Percentiles rank a stretch among this genome's conserved stretches.
Conservation (phyloP, 2,113 vertebrate genomes). For the Polypterus bichir region DNA sequence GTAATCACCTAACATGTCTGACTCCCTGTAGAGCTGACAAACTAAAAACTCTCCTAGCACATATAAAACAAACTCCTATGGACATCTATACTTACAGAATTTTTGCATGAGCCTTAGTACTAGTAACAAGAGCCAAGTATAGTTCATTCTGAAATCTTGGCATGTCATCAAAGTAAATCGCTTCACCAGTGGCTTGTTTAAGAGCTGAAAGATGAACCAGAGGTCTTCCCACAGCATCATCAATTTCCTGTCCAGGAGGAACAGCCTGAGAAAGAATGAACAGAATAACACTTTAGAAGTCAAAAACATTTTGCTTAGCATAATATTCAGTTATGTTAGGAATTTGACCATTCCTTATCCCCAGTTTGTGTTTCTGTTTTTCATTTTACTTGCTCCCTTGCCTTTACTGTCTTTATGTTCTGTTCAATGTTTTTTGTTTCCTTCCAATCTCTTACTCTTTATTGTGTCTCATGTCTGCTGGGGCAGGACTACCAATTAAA, state of each 20-base stretch:
- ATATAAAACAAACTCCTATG: not conserved
- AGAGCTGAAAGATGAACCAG: slow-evolving; percentile 72
- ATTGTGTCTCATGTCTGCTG: not conserved
- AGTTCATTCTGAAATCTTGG: slow-evolving; percentile 75
- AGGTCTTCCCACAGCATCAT: slow-evolving; percentile 74
- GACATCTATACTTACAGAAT: slow-evolving; percentile 60
- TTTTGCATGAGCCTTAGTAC: slow-evolving; percentile 70
- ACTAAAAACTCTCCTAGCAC: too few species aligned
- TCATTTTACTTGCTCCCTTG: too few species aligned
- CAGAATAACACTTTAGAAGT: not conserved
- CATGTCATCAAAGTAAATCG: slow-evolving; percentile 86
- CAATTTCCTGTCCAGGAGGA: slow-evolving; percentile 53
- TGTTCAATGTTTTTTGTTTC: too few species aligned
- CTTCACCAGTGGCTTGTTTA: slow-evolving; percentile 84
- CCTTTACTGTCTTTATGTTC: too few species aligned
- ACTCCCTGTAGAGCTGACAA: too few species aligned
- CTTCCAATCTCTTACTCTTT: too few species aligned
- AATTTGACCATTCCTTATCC: too few species aligned
- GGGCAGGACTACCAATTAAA: not conserved
- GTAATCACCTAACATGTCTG: too few species aligned
- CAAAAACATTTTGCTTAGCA: not conserved
- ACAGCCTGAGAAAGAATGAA: slow-evolving; percentile 53
- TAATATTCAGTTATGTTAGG: not conserved
- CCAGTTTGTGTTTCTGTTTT: too few species aligned
- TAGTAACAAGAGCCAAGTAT: slow-evolving; percentile 70